Base-by-base conservation (phyloP, 2,888 invertebrate genomes). In the Thera obeliscata region DNA sequence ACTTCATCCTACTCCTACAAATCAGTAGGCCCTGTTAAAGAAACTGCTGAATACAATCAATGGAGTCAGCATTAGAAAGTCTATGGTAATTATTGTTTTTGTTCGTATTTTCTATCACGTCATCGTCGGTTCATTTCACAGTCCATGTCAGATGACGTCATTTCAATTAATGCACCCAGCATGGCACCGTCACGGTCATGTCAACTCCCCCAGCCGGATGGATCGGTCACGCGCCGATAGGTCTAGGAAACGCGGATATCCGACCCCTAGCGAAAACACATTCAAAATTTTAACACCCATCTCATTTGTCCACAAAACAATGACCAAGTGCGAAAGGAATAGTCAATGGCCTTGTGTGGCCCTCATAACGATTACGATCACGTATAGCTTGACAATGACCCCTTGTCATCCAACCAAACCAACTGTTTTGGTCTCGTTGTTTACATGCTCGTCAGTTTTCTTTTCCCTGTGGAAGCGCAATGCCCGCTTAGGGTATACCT, bases 201-300 rank as follows among this genome's bases (percentile, higher is more conserved):
- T 81, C 83, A 66, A 80, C 81, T 84, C 85, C 86, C 85, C 81
- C 77, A 78, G 76, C 82, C 90, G 91, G 93, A 91, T 88, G 86
- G 82, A 75, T 73, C 81, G 86, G 93, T 91, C 93, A 91, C 88
- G 92, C 88, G 80, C 79, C 83, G 84, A 67, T 84, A 77, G 74
- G 56, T 79, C 81, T 74, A 87, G 91, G 90, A 91, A 90, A 81
- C 87, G 84, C 90, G 93, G 91, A 90, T 88, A 85, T 91, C 87
- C 89, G 88, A 85, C 81, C 81, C 81, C 81, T 78, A 76, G 74
- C 69, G 60, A 75, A 76, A 73, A 69, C 67, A 72, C 64, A 65
- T 69, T 69, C 68, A 62, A 69, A 70, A 70, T 75, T 80, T 70
- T 57, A 38, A 73, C 69, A 72, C 73, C 72, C 70, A 67, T 67